Percentiles rank a stretch among this genome's conserved stretches.
Evolutionary conservation across 64 coral and sea anemone species (phyloP).

Genomic region (Dendronephthya gigantea): DNA sequence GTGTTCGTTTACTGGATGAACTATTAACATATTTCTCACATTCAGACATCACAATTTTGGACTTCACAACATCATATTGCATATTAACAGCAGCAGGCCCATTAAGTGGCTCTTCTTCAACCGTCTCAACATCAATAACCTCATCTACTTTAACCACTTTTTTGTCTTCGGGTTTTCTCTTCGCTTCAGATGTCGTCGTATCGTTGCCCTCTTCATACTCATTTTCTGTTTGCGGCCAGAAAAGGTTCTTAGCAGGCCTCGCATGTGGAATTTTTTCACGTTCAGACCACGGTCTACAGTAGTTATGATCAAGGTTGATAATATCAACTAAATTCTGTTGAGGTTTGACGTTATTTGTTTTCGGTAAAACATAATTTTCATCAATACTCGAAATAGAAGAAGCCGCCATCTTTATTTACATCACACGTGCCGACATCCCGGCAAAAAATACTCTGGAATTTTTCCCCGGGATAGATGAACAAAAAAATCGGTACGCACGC

Average conservation of each 20-base stretch:
- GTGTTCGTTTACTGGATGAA: constrained; percentile 84
- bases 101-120: constrained; percentile 46
- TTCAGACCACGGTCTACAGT: constrained; percentile 92
- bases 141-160: constrained; percentile 23
- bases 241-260: constrained; percentile 73
- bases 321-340: constrained; percentile 70
- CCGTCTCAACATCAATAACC: constrained; percentile 66
- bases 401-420: not conserved
- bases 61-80: constrained; percentile 77
- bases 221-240: constrained; percentile 44
- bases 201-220: too few species aligned
- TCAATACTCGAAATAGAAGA: not conserved
- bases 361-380: not conserved
- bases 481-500: not conserved
- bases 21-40: constrained; percentile 87
- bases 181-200: too few species aligned
- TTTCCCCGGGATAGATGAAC: not conserved
- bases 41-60: constrained; percentile 80
- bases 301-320: constrained; percentile 74
- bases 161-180: not conserved
- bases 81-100: constrained; percentile 42
- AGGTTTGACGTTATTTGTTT: not conserved
- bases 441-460: not conserved
- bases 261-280: constrained; percentile 73
- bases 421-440: not conserved